A percentile compares a stretch with the other conserved stretches of the same genome.
Conservation (phyloP, 2,797 vertebrate species). For the Garrulus glandarius region DNA sequence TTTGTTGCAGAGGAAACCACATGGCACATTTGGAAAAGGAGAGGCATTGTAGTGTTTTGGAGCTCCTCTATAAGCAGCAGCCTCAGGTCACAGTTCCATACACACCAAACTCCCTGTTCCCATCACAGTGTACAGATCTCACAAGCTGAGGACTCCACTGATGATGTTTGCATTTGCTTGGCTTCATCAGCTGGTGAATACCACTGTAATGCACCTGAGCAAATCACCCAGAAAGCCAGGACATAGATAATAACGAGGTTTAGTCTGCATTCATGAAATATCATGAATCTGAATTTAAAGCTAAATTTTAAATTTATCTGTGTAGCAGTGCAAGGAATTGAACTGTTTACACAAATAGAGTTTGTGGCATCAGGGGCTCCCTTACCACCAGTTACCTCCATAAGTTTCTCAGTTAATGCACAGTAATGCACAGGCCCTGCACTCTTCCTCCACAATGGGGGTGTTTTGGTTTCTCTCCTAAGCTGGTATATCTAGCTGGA, state of each 20-base stretch:
- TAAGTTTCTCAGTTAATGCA: neutral
- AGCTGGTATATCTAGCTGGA: neutral
- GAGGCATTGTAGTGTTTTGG: neutral
- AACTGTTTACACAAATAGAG: constrained; percentile 26
- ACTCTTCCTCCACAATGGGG: fast-evolving
- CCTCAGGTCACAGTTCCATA: neutral
- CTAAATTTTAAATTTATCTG: constrained; percentile 15
- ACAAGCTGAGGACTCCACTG: constrained; percentile 53
- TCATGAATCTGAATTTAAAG: constrained; percentile 41
- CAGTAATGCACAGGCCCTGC: neutral
- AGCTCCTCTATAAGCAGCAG: neutral
- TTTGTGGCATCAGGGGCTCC: neutral
- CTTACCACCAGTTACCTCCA: neutral
- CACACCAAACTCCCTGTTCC: neutral
- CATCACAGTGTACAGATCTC: neutral
- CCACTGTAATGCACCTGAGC: constrained; percentile 34
- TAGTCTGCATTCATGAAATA: constrained; percentile 53
- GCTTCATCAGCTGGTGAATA: constrained; percentile 64
- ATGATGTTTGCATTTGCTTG: constrained; percentile 60
- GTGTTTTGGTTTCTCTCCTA: neutral
- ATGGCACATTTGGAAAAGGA: neutral
- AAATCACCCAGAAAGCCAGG: constrained; percentile 59
- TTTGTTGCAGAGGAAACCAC: neutral
- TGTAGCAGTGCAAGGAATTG: neutral
- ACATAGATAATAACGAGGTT: constrained; percentile 45